These are phyloP conservation scores for Caenorhabditis latens DNA, from an alignment of 1,140 invertebrate genomes.

Conservation along the genomic window DNA sequence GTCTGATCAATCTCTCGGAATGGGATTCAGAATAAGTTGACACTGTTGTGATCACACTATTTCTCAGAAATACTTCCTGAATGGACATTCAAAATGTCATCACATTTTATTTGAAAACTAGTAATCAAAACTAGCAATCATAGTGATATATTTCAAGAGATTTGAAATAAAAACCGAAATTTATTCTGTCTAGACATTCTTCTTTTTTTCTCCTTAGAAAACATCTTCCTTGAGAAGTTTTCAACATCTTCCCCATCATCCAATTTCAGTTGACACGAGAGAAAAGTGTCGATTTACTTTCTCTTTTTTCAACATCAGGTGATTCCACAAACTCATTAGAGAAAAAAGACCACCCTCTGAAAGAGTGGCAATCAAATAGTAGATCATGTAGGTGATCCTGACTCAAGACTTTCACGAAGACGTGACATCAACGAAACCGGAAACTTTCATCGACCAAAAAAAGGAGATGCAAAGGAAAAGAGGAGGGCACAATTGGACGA, in stretches of 20 bases:
- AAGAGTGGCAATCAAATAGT: constrained; percentile 18
- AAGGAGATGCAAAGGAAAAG: background rate
- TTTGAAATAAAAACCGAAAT: no score
- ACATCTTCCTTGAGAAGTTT: background rate
- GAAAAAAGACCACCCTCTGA: constrained; percentile 6
- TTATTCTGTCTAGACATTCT: background rate
- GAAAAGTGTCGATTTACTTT: constrained; percentile 32
- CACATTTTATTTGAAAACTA: no score
- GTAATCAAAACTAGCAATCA: no score
- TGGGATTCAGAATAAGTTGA: background rate
- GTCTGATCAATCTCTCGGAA: background rate
- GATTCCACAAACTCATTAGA: constrained; percentile 26
- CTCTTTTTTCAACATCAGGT: constrained; percentile 4
- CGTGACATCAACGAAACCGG: constrained; percentile 15
- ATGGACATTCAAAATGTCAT: no score
- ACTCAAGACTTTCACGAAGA: constrained; percentile 1
- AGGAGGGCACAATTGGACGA: background rate
- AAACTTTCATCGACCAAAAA: constrained; percentile 36
- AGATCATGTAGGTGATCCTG: constrained; percentile 12
- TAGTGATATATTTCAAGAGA: no score
- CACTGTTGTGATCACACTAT: no score
- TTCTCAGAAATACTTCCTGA: no score
- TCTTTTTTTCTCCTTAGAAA: background rate
- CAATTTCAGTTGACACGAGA: constrained; percentile 39
- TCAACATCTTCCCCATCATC: constrained; percentile 12